These are phyloP conservation scores for Pogonocherus hispidulus DNA, from an alignment of 2,888 invertebrate genomes.

Conservation along the genomic window DNA sequence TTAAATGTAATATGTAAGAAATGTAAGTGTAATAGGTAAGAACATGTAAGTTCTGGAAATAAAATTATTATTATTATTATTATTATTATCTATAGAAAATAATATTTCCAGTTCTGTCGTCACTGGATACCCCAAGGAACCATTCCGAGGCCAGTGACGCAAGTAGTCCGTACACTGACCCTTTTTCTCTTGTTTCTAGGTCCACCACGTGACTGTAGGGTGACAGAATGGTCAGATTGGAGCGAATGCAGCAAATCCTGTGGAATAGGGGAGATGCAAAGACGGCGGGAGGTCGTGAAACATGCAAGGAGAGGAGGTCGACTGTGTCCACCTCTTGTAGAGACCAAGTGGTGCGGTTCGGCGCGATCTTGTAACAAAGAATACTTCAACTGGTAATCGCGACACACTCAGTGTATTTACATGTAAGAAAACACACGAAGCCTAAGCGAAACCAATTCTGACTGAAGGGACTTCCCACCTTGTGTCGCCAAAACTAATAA, in stretches of 20 bases:
- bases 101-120: no score
- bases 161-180: no score
- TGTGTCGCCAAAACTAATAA: conserved; percentile 42
- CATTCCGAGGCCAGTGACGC: no score
- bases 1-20: no score
- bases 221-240: conserved; percentile 90
- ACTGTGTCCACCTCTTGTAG: conserved; percentile 86
- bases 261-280: conserved; percentile 89
- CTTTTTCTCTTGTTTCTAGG: conserved; percentile 65
- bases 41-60: no score
- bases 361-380: conserved; percentile 76
- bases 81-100: no score
- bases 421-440: conserved; percentile 18
- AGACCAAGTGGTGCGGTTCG: conserved; percentile 91
- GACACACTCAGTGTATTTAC: conserved; percentile 12
- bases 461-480: conserved; percentile 20
- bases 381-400: conserved; percentile 75
- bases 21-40: no score
- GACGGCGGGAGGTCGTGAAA: conserved; percentile 83
- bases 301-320: conserved; percentile 85
- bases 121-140: no score
- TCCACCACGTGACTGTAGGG: conserved; percentile 84
- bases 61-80: no score
- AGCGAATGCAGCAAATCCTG: conserved; percentile 89
- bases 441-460: neutral